Percentiles rank a stretch among this genome's conserved stretches.
Evolutionary conservation across 1,140 invertebrate genomes (phyloP).

Genomic region (Cotesia chilonis): DNA sequence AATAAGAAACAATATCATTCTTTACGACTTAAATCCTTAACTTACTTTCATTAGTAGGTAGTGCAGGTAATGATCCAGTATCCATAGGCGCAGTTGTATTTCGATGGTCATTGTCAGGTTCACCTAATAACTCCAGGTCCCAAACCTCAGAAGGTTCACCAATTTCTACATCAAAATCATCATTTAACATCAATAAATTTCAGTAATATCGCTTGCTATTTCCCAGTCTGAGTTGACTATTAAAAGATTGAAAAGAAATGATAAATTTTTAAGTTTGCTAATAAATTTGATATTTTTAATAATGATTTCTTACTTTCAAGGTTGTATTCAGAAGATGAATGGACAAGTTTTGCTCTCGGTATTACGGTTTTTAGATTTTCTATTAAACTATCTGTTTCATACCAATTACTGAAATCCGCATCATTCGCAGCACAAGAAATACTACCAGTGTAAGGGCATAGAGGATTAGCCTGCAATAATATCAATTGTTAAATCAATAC

Average conservation of each 20-base stretch:
- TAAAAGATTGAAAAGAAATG: background rate
- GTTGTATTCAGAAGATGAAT: constrained; percentile 42
- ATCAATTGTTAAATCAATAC: constrained; percentile 31
- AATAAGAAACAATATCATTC: no score
- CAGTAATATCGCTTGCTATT: constrained; percentile 56
- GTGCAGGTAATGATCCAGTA: constrained; percentile 35
- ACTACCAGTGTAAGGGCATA: constrained; percentile 57
- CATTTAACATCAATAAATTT: constrained; percentile 59
- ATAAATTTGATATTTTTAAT: background rate
- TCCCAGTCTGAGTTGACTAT: constrained; percentile 59
- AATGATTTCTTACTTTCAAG: constrained; percentile 65
- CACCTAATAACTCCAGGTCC: constrained; percentile 36
- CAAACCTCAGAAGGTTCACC: constrained; percentile 38
- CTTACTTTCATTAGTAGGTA: constrained; percentile 36
- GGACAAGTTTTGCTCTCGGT: constrained; percentile 68
- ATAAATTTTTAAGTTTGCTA: background rate
- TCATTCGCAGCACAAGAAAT: constrained; percentile 65
- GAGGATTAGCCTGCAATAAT: constrained; percentile 56
- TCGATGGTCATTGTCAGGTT: constrained; percentile 33
- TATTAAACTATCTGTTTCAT: constrained; percentile 77
- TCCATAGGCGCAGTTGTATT: constrained; percentile 35
- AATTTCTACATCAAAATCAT: constrained; percentile 46
- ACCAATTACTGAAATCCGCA: constrained; percentile 77
- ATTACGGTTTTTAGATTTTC: constrained; percentile 83
- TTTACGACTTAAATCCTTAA: background rate